Percentiles rank a stretch among this genome's conserved stretches.
These are phyloP conservation scores for Physocephala rufipes DNA, from an alignment of 2,888 invertebrate genomes.

Conservation along the genomic window DNA sequence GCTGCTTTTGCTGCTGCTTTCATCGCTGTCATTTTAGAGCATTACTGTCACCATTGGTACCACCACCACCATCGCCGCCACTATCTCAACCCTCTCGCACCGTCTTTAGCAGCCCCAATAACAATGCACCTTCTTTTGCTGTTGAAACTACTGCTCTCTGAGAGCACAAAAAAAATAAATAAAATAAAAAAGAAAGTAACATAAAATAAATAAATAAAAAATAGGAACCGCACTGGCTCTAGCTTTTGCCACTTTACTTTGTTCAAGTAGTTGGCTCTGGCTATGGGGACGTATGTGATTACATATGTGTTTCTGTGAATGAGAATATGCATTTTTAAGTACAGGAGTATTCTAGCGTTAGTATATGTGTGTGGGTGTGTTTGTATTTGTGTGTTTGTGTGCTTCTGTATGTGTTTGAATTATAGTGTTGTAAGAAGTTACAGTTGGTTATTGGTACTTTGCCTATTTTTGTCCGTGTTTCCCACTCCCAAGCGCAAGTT, in stretches of 20 bases:
- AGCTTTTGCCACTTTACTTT: not conserved
- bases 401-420: too few relatives aligned
- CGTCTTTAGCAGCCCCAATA: too few relatives aligned
- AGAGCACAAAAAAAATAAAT: constrained; percentile 42
- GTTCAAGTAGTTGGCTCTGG: not conserved
- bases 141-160: constrained; percentile 13
- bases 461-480: not conserved
- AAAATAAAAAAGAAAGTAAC: not conserved
- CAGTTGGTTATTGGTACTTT: constrained; percentile 40
- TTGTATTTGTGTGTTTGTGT: constrained; percentile 7
- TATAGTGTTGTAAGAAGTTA: constrained; percentile 10
- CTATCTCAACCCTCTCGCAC: too few relatives aligned
- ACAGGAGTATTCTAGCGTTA: not conserved
- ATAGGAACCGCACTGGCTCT: not conserved
- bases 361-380: constrained; percentile 12
- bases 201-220: too few relatives aligned
- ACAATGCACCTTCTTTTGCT: too few relatives aligned
- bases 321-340: too few relatives aligned
- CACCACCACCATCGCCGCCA: too few relatives aligned
- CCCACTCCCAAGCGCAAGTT: too few relatives aligned
- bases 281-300: constrained; percentile 14
- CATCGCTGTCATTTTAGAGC: too few relatives aligned
- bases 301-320: constrained; percentile 8
- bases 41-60: too few relatives aligned
- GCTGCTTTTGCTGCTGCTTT: not conserved